A percentile compares a stretch with the other conserved stretches of the same genome.
Evolutionary conservation across 2,113 vertebrate genomes (phyloP).

Genomic region (Ivindomyrus marchei): DNA sequence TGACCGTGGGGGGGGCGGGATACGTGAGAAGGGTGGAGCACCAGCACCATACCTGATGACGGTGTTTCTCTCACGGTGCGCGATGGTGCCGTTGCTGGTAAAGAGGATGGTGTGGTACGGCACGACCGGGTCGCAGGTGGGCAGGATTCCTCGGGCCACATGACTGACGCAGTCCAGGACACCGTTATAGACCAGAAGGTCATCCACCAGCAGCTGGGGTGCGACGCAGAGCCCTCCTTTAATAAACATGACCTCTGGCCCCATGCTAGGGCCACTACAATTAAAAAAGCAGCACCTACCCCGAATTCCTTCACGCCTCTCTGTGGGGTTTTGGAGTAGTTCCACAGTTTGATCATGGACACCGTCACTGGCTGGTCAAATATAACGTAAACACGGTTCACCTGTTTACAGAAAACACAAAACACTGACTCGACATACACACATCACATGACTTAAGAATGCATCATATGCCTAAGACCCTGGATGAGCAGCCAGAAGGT

Average conservation of each 20-base stretch:
- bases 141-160: slow-evolving; percentile 75
- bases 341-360: slow-evolving; percentile 97
- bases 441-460: not conserved
- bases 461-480: not conserved
- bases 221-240: not conserved
- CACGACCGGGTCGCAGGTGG: slow-evolving; percentile 75
- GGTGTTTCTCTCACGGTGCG: slow-evolving; percentile 69
- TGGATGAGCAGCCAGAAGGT: not conserved
- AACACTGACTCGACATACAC: not conserved
- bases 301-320: slow-evolving; percentile 98
- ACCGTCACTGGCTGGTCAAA: slow-evolving; percentile 87
- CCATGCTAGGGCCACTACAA: not conserved
- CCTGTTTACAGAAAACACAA: slow-evolving; percentile 55
- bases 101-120: slow-evolving; percentile 92
- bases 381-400: slow-evolving; percentile 92
- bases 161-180: slow-evolving; percentile 75
- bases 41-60: slow-evolving; percentile 67
- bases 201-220: slow-evolving; percentile 84
- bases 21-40: not conserved
- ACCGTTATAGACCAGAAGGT: slow-evolving; percentile 91
- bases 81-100: slow-evolving; percentile 66
- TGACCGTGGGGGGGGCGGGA: not conserved
- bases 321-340: slow-evolving; percentile 89
- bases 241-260: not conserved
- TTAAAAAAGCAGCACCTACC: slow-evolving; percentile 58